phyloP scores from a whole-genome alignment of 2,113 vertebrate genomes.

The Rhinogobius similis region DNA sequence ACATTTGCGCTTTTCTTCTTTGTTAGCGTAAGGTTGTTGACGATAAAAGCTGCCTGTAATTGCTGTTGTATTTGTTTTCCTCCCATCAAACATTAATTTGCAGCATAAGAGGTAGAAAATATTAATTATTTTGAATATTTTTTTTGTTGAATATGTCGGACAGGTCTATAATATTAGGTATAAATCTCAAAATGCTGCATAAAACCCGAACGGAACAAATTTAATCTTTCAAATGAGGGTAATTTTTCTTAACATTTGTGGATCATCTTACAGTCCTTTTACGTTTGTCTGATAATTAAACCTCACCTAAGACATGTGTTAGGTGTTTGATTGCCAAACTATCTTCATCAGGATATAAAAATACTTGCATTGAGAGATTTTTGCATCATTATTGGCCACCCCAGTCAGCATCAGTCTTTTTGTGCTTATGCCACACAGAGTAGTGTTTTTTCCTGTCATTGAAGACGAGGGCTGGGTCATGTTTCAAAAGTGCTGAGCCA shows the following conservation, averaged over 20 bases:
- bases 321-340: too few species aligned
- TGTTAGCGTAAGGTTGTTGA: neutral
- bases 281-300: too few species aligned
- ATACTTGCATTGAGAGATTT: too few species aligned
- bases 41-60: neutral
- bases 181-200: neutral
- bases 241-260: neutral
- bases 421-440: neutral
- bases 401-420: neutral
- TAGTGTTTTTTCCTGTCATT: constrained; percentile 17
- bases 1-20: neutral
- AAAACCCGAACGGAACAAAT: too few species aligned
- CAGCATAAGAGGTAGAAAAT: neutral
- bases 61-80: neutral
- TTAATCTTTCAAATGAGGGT: too few species aligned
- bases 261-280: neutral
- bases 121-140: neutral
- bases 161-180: too few species aligned
- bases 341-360: too few species aligned
- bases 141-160: neutral
- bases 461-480: constrained; percentile 33
- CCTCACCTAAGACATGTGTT: too few species aligned
- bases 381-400: neutral
- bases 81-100: neutral
- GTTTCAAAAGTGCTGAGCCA: constrained; percentile 36